A percentile compares a stretch with the other conserved stretches of the same genome.
Evolutionary conservation across 2,113 vertebrate genomes (phyloP).

Genomic region (Oreochromis tanganicae): DNA sequence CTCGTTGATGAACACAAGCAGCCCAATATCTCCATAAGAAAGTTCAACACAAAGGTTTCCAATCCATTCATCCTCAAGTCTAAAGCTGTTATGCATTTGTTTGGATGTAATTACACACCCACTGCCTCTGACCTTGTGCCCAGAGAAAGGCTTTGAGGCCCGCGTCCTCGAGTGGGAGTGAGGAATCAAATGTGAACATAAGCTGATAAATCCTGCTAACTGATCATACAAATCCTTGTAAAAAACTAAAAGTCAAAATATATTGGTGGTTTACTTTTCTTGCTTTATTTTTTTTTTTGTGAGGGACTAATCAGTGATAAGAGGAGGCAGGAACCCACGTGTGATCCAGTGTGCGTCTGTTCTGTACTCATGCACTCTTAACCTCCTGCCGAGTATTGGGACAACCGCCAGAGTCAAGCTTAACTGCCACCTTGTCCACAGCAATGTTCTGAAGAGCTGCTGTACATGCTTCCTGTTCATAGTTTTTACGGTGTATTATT

Average conservation of each 20-base stretch:
- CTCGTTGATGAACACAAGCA: conserved; percentile 14
- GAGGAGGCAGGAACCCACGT: background rate
- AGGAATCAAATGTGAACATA: conserved; percentile 43
- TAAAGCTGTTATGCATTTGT: conserved; percentile 26
- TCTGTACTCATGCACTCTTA: conserved; percentile 1
- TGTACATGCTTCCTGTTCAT: background rate
- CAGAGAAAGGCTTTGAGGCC: conserved; percentile 39
- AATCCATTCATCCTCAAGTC: conserved; percentile 27
- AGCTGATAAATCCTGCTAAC: conserved; percentile 36
- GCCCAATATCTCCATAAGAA: conserved; percentile 10
- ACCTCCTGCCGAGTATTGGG: conserved; percentile 14
- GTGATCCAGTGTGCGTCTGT: background rate
- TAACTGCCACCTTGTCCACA: conserved; percentile 25
- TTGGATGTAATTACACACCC: conserved; percentile 56
- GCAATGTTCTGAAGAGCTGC: background rate
- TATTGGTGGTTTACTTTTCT: background rate
- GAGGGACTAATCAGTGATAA: background rate
- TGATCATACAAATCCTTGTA: conserved; percentile 7
- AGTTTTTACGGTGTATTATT: background rate
- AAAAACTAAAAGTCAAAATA: background rate
- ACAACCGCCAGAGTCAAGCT: conserved; percentile 33
- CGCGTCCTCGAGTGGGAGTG: conserved; percentile 5
- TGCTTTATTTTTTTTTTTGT: background rate
- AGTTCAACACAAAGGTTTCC: conserved; percentile 29
- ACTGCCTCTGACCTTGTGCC: conserved; percentile 38